phyloP scores from a whole-genome alignment of 2,888 invertebrate genomes.

The Eugnorisma glareosa region DNA sequence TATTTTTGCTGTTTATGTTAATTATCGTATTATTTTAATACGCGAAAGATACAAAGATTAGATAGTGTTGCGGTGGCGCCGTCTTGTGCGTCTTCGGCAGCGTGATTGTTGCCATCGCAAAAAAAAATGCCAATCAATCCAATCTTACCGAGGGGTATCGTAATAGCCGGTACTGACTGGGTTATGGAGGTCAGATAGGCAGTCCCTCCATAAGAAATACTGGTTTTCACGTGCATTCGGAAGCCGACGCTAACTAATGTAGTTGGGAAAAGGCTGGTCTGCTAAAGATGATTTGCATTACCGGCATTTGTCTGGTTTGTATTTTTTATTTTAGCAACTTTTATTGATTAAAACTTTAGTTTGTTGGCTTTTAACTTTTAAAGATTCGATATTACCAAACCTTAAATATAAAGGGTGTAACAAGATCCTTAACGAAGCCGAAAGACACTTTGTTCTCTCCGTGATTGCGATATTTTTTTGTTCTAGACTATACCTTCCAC shows the following conservation, averaged over 20 bases:
- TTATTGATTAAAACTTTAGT: neutral
- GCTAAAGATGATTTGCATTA: neutral
- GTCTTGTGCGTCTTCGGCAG: neutral
- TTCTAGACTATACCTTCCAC: too few species aligned
- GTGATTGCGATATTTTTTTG: too few species aligned
- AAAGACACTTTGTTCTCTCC: too few species aligned
- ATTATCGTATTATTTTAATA: neutral
- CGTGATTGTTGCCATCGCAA: neutral
- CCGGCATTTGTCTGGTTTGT: neutral
- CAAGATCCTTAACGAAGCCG: too few species aligned
- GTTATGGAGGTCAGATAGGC: neutral
- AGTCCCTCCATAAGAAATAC: neutral
- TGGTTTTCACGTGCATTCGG: neutral
- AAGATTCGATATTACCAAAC: neutral
- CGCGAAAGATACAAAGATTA: constrained; percentile 12
- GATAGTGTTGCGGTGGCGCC: constrained; percentile 13
- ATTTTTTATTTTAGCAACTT: neutral
- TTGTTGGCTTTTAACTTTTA: neutral
- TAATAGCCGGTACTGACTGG: neutral
- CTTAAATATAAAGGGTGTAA: too few species aligned
- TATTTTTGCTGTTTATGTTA: constrained; percentile 1
- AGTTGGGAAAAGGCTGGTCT: neutral
- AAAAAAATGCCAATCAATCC: too few species aligned
- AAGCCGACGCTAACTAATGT: neutral
- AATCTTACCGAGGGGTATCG: neutral